Percentiles rank a stretch among this genome's conserved stretches.
Conservation (phyloP, 2,797 vertebrate genomes). For the Neosilurus mollespiculum region DNA sequence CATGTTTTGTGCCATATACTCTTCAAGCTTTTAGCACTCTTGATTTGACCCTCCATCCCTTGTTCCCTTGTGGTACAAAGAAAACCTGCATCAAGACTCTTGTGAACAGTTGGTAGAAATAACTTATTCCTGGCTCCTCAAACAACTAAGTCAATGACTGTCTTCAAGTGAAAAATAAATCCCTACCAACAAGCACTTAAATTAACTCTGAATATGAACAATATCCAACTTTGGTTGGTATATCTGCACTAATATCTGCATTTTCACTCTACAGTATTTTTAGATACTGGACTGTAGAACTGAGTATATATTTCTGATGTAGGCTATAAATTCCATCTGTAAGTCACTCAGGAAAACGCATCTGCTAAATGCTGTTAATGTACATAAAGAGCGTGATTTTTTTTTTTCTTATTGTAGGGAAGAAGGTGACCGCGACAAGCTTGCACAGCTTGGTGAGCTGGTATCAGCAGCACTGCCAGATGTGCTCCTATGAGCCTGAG, state of each 20-base stretch:
- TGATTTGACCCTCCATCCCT: neutral
- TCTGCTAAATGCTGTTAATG: neutral
- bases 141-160: neutral
- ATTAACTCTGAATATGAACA: neutral
- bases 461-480: slow-evolving; percentile 85
- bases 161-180: neutral
- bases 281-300: neutral
- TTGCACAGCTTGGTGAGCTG: slow-evolving; percentile 83
- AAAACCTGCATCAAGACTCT: neutral
- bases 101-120: neutral
- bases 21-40: neutral
- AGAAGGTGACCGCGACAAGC: slow-evolving; percentile 75
- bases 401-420: slow-evolving; percentile 59
- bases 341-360: neutral
- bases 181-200: neutral
- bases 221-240: neutral
- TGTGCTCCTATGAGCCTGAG: slow-evolving; percentile 84
- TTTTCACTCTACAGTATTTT: neutral
- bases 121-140: neutral
- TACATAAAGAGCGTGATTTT: neutral
- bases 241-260: neutral
- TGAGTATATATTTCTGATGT: neutral
- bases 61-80: neutral
- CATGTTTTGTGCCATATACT: neutral
- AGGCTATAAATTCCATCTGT: neutral